Evolutionary conservation across 2,888 invertebrate genomes (phyloP).

Genomic region (Phyto melanocephala): DNA sequence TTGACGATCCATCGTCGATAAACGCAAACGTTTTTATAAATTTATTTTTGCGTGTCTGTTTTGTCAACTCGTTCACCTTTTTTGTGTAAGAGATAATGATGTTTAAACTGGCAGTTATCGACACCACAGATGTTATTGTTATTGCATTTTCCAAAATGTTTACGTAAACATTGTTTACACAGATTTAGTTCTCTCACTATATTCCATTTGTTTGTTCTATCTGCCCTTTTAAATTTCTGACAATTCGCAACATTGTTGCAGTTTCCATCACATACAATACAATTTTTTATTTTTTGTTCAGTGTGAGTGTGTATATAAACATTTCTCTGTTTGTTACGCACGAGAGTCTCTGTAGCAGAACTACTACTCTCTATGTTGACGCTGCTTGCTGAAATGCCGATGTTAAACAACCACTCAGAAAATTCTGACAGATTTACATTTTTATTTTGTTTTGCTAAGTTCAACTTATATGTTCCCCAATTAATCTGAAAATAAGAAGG

Average conservation of each 20-base stretch:
- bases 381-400: slow-evolving; percentile 27
- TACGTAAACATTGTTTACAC: slow-evolving; percentile 16
- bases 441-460: slow-evolving; percentile 21
- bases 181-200: slow-evolving; percentile 14
- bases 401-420: slow-evolving; percentile 30
- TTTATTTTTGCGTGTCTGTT: not conserved
- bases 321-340: not conserved
- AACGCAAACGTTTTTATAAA: slow-evolving; percentile 14
- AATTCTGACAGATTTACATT: slow-evolving; percentile 29
- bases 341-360: too few species aligned
- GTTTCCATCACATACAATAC: not conserved
- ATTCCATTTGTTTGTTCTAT: not conserved
- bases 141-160: slow-evolving; percentile 13
- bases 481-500: slow-evolving; percentile 43
- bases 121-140: not conserved
- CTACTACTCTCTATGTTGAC: too few species aligned
- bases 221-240: not conserved
- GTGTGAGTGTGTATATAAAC: slow-evolving; percentile 10
- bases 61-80: not conserved
- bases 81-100: slow-evolving; percentile 11
- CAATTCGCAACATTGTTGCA: slow-evolving; percentile 20
- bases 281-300: not conserved
- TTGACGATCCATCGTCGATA: slow-evolving; percentile 15
- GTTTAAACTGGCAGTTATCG: slow-evolving; percentile 14
- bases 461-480: slow-evolving; percentile 40